Evolutionary conservation across 2,797 vertebrate species (phyloP), one percentile per base, ranked within the genome.

Genomic region (Amblyraja radiata): DNA sequence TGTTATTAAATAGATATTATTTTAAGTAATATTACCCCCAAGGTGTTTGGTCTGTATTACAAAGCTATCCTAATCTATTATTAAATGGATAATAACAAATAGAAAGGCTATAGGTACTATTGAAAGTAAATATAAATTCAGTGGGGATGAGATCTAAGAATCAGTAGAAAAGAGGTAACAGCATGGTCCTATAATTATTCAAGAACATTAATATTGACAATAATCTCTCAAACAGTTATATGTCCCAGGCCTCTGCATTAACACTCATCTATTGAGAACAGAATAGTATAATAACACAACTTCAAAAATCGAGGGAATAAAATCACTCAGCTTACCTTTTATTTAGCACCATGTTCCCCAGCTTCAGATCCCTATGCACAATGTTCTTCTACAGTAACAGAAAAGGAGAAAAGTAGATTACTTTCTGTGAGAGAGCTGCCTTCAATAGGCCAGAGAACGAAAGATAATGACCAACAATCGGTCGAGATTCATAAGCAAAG

Each of bases 331-430:
- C 97, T 97, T 96, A 99, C 99, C 99, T 97, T 97, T 99, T 99
- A 95, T 99, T 99, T 94, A 99, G 98, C 97, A 99, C 99, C 99
- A 99, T 99, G 96, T 99, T 99, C 95, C 99, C 99, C 93, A 99
- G 97, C 95, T 99, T 99, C 96, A 99, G 97, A 97, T 99, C 99
- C 97, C 99, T 97, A 96, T 99, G 99, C 94, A 99, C 99, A 93
- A 99, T 99, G 95, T 99, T 99, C 96, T 99, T 99, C 99, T 99
- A 96, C 90, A 96, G 95, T 94, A 94, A 36, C 0, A 6, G 46
- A 73, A 74, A 90, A 94, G 63, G 5, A 36, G 32, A 21, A 0
- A 71, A 68, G 13, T 21, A 0, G 0, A 23, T 9, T 16, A 63
- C 39, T 73, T 90, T 84, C 36, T 65, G n/a, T 71, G 71, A 92